A percentile compares a stretch with the other conserved stretches of the same genome.
phyloP scores from a whole-genome alignment of 2,113 vertebrate species.

The Takifugu flavidus region DNA sequence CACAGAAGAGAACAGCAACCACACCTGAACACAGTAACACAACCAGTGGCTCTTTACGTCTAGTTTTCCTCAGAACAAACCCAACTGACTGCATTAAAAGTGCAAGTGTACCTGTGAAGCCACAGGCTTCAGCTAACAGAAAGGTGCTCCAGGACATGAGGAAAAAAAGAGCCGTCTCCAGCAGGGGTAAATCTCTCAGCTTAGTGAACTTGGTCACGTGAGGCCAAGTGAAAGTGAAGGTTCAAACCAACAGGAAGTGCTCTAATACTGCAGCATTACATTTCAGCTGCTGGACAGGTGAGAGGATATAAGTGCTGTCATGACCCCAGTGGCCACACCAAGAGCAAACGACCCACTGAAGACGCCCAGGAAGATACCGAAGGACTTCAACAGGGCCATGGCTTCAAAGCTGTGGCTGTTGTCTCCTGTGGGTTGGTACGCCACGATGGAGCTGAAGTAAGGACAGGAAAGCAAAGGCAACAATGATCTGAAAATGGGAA shows the following conservation, averaged over 20 bases:
- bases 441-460: constrained; percentile 85
- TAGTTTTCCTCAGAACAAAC: neutral
- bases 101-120: constrained; percentile 84
- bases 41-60: neutral
- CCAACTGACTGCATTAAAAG: neutral
- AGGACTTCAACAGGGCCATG: constrained; percentile 90
- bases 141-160: constrained; percentile 99
- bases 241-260: constrained; percentile 3
- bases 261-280: too few species aligned
- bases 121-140: constrained; percentile 92
- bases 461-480: too few species aligned
- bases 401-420: constrained; percentile 95
- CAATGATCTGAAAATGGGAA: neutral
- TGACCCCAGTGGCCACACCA: constrained; percentile 89
- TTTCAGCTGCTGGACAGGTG: neutral
- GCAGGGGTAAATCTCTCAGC: constrained; percentile 87
- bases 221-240: constrained; percentile 54
- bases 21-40: constrained; percentile 76
- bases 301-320: constrained; percentile 97
- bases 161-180: constrained; percentile 96
- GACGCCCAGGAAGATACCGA: constrained; percentile 91
- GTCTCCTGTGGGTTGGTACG: constrained; percentile 90
- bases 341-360: constrained; percentile 96
- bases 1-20: constrained; percentile 94
- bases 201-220: constrained; percentile 98